Percentiles rank a stretch among this genome's conserved stretches.
Evolutionary conservation across 1,140 invertebrate species (phyloP).

Genomic region (Aphelinus certus): DNA sequence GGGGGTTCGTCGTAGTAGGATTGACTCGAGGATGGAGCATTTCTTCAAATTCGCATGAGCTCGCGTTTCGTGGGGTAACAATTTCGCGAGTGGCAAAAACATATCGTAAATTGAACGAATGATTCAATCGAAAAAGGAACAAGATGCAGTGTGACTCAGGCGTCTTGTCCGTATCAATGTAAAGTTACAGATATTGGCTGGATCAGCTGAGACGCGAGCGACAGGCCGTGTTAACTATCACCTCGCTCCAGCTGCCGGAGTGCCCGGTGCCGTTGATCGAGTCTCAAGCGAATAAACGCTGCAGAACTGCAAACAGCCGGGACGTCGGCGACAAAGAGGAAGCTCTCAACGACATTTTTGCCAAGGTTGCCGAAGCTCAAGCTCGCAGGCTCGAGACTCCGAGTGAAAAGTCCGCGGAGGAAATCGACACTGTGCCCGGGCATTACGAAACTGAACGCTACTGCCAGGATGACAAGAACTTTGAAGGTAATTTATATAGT

Average conservation of each 20-base stretch:
- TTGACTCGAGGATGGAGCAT: too few relatives aligned
- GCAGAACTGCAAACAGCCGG: constrained; percentile 37
- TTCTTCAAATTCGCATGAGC: too few relatives aligned
- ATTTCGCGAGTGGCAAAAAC: too few relatives aligned
- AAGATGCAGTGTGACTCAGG: too few relatives aligned
- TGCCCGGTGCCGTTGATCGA: constrained; percentile 58
- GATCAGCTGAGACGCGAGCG: constrained; percentile 52
- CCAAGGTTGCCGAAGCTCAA: constrained; percentile 45
- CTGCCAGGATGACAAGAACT: constrained; percentile 37
- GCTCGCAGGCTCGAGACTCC: constrained; percentile 24
- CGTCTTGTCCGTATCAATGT: not conserved
- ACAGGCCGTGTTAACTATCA: constrained; percentile 56
- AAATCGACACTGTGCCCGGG: constrained; percentile 15
- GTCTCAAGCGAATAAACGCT: constrained; percentile 50
- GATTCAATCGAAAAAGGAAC: too few relatives aligned
- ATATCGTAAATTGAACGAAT: too few relatives aligned
- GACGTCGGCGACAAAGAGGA: constrained; percentile 45
- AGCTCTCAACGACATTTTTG: constrained; percentile 49
- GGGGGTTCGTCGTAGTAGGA: too few relatives aligned
- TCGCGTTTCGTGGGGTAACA: too few relatives aligned
- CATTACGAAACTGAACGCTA: constrained; percentile 42
- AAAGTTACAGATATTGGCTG: constrained; percentile 56
- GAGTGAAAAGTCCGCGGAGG: constrained; percentile 24
- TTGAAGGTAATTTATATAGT: not conserved
- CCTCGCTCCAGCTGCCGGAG: constrained; percentile 58